Base-by-base conservation (phyloP, 2,888 invertebrate genomes). In the Tricholauxania praeusta region DNA sequence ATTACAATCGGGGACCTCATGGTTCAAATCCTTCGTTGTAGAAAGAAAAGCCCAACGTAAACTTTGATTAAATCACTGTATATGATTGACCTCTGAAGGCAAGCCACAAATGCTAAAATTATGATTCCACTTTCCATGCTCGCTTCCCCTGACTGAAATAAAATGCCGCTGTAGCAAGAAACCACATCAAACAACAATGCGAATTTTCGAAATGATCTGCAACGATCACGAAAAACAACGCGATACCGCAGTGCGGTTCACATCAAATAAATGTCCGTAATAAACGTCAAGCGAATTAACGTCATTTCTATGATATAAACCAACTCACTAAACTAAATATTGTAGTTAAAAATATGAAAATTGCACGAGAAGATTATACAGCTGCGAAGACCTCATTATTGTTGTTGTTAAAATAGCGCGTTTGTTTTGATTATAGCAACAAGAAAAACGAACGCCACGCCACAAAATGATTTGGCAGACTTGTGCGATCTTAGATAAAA, bases 151-250 rank as follows among this genome's bases (percentile, higher is more conserved):
- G 39, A 10, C 39, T 1, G 10, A 39, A 39, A 39, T 39, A 10
- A 39, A 39, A 39, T 10, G 39, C 39, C 47, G 17, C 19, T 63
- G 63, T 48, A 19, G 12, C 32, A 22, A 15, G 48, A 39, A 67
- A 55, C 67, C 67, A 67, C 67, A 67, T 57, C 67, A 67, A 55
- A 67, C 17, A 55, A 55, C 17, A 67, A 17, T 67, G 47, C 53
- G 53, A 53, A 39, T 51, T 28, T 51, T 15, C 19, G 7, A 14
- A 7, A 49, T 15, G 17, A 28, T 52, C n/a, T 12, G 17, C 32
- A 12, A 51, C 49, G 51, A 64, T 28, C 3, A 51, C 14, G 12
- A 14, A 8, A 28, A n/a, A 52, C 19, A 64, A 51, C 22, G 28
- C 19, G 6, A 48, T 14, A 14, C 39, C 22, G 14, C 19, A 19